These are phyloP conservation scores for Pedetes capensis DNA, from an alignment of 2,113 vertebrate genomes.

Conservation along the genomic window DNA sequence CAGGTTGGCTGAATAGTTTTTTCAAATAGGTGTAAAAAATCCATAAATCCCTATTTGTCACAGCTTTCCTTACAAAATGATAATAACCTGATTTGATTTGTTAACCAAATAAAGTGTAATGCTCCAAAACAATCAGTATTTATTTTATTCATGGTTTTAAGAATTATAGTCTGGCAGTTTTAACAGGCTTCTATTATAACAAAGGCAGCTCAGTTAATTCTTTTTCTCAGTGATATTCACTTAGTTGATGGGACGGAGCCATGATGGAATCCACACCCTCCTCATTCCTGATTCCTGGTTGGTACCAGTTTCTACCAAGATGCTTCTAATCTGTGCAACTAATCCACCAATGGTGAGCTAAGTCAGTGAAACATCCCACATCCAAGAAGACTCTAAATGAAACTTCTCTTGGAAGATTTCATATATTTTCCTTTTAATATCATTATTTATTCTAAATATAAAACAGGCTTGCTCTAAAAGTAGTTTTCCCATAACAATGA, in stretches of 20 bases:
- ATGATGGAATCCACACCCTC: neutral
- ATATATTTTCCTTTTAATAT: neutral
- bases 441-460: neutral
- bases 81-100: neutral
- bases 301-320: neutral
- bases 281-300: neutral
- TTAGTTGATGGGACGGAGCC: neutral
- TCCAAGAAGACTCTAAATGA: neutral
- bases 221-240: neutral
- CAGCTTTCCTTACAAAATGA: neutral
- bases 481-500: neutral
- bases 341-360: neutral
- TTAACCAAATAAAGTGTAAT: conserved; percentile 1
- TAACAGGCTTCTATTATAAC: neutral
- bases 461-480: neutral
- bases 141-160: neutral
- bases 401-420: neutral
- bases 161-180: neutral
- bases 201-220: neutral
- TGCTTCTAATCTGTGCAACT: no score
- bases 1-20: neutral
- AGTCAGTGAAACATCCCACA: neutral
- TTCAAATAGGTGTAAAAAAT: conserved; percentile 15
- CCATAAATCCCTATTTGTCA: neutral
- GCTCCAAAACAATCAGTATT: neutral